Conservation (phyloP, 1,140 invertebrate species). For the Frieseomelitta varia region DNA sequence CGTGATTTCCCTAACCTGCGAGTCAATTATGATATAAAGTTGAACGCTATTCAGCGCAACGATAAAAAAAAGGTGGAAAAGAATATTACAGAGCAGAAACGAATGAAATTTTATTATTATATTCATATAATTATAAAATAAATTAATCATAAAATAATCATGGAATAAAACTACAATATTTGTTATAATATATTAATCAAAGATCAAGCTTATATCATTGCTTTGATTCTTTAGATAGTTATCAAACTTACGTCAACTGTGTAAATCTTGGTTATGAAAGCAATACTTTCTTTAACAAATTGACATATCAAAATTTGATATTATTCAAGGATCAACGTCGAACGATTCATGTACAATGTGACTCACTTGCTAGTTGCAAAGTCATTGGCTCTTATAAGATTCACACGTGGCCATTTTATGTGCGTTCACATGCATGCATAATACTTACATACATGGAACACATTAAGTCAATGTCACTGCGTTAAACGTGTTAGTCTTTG, state of each 20-base stretch:
- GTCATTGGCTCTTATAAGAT: conserved; percentile 20
- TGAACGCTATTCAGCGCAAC: background rate
- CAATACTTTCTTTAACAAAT: background rate
- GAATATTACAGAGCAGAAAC: background rate
- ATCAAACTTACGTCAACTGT: background rate
- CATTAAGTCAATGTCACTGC: background rate
- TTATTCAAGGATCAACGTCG: background rate
- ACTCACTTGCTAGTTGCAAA: conserved; percentile 20
- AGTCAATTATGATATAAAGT: background rate
- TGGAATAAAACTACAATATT: background rate
- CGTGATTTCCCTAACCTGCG: background rate
- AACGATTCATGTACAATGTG: background rate
- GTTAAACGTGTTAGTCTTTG: too few relatives aligned
- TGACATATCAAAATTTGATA: background rate
- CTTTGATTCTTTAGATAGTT: background rate
- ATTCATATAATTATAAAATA: background rate
- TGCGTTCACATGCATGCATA: background rate
- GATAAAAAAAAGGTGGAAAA: background rate
- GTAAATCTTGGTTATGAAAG: background rate
- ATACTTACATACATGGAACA: too few relatives aligned
- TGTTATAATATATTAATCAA: too few relatives aligned
- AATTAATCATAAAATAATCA: background rate
- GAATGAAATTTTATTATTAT: too few relatives aligned
- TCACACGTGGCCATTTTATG: background rate
- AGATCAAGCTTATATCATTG: background rate